These are phyloP conservation scores for Bombus waltoni DNA, from an alignment of 1,140 invertebrate species.

Conservation along the genomic window DNA sequence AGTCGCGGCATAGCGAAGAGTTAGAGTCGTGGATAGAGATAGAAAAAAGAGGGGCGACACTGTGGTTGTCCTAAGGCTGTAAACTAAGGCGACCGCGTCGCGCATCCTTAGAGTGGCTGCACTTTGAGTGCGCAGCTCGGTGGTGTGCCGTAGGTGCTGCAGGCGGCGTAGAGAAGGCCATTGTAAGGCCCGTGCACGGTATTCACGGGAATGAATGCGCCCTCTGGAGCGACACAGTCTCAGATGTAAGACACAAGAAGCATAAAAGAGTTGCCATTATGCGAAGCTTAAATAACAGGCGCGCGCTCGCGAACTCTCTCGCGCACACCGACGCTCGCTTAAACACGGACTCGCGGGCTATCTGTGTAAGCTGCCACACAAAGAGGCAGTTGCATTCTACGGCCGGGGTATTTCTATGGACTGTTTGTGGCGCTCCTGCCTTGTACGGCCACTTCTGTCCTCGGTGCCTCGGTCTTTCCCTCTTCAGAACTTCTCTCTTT, in stretches of 20 bases:
- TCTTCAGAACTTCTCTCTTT: conserved; percentile 50
- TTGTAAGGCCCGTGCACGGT: conserved; percentile 74
- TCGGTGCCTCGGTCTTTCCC: conserved; percentile 46
- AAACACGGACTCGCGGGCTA: conserved; percentile 40
- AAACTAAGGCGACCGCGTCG: conserved; percentile 62
- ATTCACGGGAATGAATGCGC: conserved; percentile 81
- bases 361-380: conserved; percentile 47
- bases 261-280: conserved; percentile 82
- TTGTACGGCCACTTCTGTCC: conserved; percentile 72
- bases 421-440: conserved; percentile 72
- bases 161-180: conserved; percentile 75
- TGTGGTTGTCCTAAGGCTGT: conserved; percentile 68
- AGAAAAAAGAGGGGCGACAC: conserved; percentile 14
- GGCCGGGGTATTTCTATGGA: conserved; percentile 76
- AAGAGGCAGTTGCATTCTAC: conserved; percentile 67
- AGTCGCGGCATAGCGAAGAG: neutral
- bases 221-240: conserved; percentile 77
- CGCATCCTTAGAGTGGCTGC: conserved; percentile 67
- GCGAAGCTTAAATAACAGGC: conserved; percentile 81
- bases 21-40: conserved; percentile 19
- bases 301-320: conserved; percentile 49
- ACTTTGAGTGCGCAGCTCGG: conserved; percentile 61
- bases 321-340: conserved; percentile 53
- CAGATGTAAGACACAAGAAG: conserved; percentile 81
- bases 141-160: conserved; percentile 52